Conservation (phyloP, 2,888 invertebrate genomes). For the Ichneumoninae sp. region DNA sequence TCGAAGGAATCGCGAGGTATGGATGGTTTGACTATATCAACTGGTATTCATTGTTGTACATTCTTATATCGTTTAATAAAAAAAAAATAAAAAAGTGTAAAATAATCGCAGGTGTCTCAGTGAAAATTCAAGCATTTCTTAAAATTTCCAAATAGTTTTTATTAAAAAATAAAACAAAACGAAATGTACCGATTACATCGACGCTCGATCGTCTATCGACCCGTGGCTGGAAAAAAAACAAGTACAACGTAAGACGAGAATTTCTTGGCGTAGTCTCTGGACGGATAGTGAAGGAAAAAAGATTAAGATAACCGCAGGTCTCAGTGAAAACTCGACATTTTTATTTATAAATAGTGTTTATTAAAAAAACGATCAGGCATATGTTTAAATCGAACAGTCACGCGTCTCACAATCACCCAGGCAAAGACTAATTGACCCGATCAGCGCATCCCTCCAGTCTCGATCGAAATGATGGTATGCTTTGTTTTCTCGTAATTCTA, state of each 20-base stretch:
- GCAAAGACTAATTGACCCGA: conserved; percentile 69
- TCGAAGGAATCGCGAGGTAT: conserved; percentile 15
- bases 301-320: conserved; percentile 17
- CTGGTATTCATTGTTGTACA: conserved; percentile 66
- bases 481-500: conserved; percentile 28
- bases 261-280: conserved; percentile 96
- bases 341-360: conserved; percentile 80
- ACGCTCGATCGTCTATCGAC: too few relatives aligned
- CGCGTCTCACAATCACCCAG: conserved; percentile 76
- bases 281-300: conserved; percentile 85
- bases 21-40: conserved; percentile 46
- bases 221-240: conserved; percentile 33
- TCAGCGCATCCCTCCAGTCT: conserved; percentile 58
- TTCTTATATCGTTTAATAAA: conserved; percentile 66
- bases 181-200: conserved; percentile 4
- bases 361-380: conserved; percentile 78
- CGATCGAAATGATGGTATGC: conserved; percentile 60
- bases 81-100: conserved; percentile 33
- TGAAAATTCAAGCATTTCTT: conserved; percentile 56
- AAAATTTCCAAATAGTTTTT: conserved; percentile 78
- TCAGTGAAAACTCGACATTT: conserved; percentile 16
- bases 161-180: conserved; percentile 75
- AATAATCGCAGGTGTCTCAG: conserved; percentile 6
- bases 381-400: conserved; percentile 75
- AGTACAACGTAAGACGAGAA: conserved; percentile 97